Conservation (phyloP, 2,113 vertebrate species). For the Rhea pennata region DNA sequence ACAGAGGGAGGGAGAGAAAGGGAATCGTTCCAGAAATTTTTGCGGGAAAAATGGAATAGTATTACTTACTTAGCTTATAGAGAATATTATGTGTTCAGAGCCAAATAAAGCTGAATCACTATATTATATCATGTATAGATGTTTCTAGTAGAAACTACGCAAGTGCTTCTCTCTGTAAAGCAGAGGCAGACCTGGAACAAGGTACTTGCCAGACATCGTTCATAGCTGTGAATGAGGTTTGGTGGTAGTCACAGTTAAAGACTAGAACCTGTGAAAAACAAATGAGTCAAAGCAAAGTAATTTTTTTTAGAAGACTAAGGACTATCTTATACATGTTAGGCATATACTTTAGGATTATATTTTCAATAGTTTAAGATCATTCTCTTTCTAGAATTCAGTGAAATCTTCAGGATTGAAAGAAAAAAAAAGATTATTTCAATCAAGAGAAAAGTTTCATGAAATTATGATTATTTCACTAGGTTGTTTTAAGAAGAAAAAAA, state of each 20-base stretch:
- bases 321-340: neutral
- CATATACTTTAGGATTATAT: neutral
- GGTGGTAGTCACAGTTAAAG: neutral
- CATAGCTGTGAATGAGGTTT: neutral
- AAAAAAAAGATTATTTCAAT: neutral
- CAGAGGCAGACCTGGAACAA: neutral
- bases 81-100: accelerated
- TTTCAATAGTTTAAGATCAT: neutral
- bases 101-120: neutral
- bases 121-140: neutral
- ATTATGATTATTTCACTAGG: too few relatives aligned
- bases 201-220: neutral
- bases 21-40: neutral
- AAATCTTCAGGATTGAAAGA: too few relatives aligned
- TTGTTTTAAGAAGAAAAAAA: too few relatives aligned
- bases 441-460: neutral
- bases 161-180: neutral
- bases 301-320: neutral
- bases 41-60: neutral
- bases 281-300: neutral
- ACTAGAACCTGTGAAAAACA: neutral
- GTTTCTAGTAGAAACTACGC: neutral
- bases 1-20: neutral
- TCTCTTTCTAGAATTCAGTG: neutral
- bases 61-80: neutral